Evolutionary conservation across 2,797 vertebrate species (phyloP).

Genomic region (Cryptoblepharus egeriae): DNA sequence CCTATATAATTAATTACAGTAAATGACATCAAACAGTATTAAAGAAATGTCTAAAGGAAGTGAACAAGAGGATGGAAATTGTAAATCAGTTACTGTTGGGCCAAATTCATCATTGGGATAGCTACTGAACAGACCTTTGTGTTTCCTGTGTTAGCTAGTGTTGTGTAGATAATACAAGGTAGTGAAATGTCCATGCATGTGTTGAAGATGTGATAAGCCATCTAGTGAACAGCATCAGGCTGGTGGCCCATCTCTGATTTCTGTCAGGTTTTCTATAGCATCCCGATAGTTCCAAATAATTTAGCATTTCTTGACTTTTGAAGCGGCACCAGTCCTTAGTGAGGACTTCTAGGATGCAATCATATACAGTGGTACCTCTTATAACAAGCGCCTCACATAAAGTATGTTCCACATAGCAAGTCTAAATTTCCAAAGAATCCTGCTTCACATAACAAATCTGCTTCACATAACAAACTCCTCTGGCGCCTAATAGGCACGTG

Average conservation of each 20-base stretch:
- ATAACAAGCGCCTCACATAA: no score
- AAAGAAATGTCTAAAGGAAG: slow-evolving; percentile 6
- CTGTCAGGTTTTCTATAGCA: neutral
- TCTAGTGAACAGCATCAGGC: neutral
- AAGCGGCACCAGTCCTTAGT: neutral
- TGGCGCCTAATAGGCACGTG: no score
- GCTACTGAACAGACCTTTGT: neutral
- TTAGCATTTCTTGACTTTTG: neutral
- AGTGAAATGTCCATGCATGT: neutral
- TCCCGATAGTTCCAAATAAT: neutral
- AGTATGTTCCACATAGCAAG: no score
- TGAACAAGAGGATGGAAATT: slow-evolving; percentile 20
- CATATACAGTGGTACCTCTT: no score
- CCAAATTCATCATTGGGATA: neutral
- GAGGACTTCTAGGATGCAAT: neutral
- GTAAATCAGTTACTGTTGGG: neutral
- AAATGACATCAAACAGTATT: neutral
- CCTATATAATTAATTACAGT: slow-evolving; percentile 15
- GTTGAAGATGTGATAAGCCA: neutral
- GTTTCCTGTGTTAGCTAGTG: neutral
- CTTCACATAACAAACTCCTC: no score
- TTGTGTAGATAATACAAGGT: neutral
- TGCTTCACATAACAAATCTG: no score
- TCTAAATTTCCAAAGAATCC: no score
- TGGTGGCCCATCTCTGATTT: neutral